Evolutionary conservation across 2,888 invertebrate genomes (phyloP).

Genomic region (Drosophila greeni): DNA sequence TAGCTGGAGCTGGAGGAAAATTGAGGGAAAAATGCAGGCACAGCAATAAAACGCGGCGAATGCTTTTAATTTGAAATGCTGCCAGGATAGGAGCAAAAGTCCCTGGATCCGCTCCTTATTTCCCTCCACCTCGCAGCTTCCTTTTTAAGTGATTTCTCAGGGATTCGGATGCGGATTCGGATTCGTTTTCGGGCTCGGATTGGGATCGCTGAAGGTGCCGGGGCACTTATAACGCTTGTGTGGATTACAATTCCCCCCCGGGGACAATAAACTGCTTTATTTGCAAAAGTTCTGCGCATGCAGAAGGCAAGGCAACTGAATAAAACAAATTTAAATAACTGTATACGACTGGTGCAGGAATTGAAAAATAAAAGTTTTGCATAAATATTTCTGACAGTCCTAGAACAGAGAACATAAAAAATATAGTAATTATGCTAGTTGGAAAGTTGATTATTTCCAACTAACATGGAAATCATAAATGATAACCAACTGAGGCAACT

Average conservation of each 20-base stretch:
- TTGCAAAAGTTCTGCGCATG: constrained; percentile 61
- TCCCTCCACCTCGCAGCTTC: constrained; percentile 4
- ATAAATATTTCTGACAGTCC: constrained; percentile 16
- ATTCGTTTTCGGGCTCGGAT: constrained; percentile 2
- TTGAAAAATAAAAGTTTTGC: constrained; percentile 28
- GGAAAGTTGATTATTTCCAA: background rate
- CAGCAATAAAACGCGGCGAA: constrained; percentile 70
- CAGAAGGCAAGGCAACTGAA: constrained; percentile 12
- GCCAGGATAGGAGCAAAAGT: constrained; percentile 34
- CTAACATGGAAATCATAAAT: background rate
- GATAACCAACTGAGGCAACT: constrained; percentile 1
- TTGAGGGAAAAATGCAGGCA: constrained; percentile 54
- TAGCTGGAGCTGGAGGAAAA: constrained; percentile 16
- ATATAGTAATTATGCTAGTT: constrained; percentile 1
- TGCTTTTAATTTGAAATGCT: constrained; percentile 73
- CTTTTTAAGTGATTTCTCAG: constrained; percentile 49
- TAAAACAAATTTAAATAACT: constrained; percentile 20
- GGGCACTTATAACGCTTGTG: constrained; percentile 70
- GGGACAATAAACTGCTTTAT: constrained; percentile 73
- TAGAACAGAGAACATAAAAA: background rate
- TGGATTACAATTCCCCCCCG: constrained; percentile 69
- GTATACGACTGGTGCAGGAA: constrained; percentile 5
- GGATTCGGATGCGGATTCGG: constrained; percentile 12
- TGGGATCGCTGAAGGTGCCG: constrained; percentile 29
- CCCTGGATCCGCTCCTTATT: constrained; percentile 11